phyloP scores from a whole-genome alignment of 2,888 invertebrate species.

The Lepidocyrtoides sp. region DNA sequence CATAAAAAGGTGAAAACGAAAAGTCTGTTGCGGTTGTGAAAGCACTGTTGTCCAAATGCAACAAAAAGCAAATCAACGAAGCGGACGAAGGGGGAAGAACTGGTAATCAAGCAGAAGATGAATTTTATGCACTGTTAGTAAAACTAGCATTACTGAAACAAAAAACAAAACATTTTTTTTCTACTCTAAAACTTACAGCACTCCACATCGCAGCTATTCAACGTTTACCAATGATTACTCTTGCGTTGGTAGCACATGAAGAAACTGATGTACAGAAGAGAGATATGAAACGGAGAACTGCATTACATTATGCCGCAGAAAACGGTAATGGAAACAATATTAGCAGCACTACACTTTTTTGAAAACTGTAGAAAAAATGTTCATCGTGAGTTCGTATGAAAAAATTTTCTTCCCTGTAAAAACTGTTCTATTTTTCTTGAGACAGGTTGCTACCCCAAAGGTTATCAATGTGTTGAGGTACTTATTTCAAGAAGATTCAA shows the following conservation, averaged over 20 bases:
- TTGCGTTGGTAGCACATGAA: constrained; percentile 30
- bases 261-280: constrained; percentile 61
- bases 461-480: constrained; percentile 72
- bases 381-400: neutral
- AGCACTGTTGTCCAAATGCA: constrained; percentile 57
- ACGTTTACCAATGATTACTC: constrained; percentile 50
- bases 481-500: constrained; percentile 55
- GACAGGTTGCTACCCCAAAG: constrained; percentile 72
- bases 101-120: too few species aligned
- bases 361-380: too few species aligned
- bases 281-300: constrained; percentile 51
- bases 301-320: constrained; percentile 70
- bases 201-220: constrained; percentile 68
- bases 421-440: too few species aligned
- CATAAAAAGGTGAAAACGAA: constrained; percentile 64
- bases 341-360: too few species aligned
- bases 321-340: constrained; percentile 48
- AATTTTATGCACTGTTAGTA: too few species aligned
- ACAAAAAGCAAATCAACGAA: constrained; percentile 62
- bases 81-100: constrained; percentile 60
- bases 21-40: constrained; percentile 62
- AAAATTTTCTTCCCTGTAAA: too few species aligned
- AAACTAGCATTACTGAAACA: too few species aligned
- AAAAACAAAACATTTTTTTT: too few species aligned
- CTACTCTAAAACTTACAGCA: too few species aligned